Conservation (phyloP, 2,113 vertebrate species). For the Cariama cristata region DNA sequence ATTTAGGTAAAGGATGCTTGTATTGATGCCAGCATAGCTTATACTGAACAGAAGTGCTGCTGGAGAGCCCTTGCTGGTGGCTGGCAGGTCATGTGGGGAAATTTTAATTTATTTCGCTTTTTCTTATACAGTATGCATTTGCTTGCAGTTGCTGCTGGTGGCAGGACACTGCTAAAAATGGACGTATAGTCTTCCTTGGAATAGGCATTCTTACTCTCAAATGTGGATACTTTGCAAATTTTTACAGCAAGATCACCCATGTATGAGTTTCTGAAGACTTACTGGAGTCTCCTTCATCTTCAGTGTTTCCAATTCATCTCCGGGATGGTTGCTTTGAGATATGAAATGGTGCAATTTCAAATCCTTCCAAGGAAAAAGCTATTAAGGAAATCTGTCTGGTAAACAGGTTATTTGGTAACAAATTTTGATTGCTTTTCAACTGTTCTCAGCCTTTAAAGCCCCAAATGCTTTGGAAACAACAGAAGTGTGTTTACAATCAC, state of each 20-base stretch:
- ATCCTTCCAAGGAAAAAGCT: conserved; percentile 15
- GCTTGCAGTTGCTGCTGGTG: neutral
- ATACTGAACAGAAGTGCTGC: neutral
- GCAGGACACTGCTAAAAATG: neutral
- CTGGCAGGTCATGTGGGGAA: neutral
- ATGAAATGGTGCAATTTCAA: conserved; percentile 22
- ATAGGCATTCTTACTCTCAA: neutral
- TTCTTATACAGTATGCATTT: neutral
- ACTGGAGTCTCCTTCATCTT: neutral
- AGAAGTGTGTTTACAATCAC: conserved; percentile 4
- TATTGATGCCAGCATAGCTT: neutral
- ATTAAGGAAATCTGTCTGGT: neutral
- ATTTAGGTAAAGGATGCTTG: neutral
- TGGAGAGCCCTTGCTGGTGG: neutral
- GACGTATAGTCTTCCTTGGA: neutral
- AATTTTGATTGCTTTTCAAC: conserved; percentile 49
- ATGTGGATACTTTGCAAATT: neutral
- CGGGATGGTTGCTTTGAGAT: neutral
- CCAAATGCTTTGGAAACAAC: neutral
- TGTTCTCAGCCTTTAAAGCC: neutral
- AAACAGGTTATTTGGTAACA: conserved; percentile 21
- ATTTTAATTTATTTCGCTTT: neutral
- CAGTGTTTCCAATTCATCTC: conserved; percentile 5
- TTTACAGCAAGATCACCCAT: neutral
- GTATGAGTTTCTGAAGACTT: neutral